Evolutionary conservation across 2,888 invertebrate genomes (phyloP).

Genomic region (Sesamia inferens): DNA sequence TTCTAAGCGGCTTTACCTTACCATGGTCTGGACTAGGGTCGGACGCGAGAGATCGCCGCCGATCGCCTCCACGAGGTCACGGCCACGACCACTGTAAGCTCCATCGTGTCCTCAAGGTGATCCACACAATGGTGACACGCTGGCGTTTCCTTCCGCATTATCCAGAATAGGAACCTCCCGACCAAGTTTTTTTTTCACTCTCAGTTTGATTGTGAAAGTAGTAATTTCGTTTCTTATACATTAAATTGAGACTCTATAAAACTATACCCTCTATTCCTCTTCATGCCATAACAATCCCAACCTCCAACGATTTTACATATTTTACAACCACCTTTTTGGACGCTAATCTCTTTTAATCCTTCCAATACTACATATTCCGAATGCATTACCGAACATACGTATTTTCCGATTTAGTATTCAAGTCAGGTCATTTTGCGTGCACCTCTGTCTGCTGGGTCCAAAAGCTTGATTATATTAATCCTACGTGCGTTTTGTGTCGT

Average conservation of each 20-base stretch:
- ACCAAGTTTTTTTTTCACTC: no score
- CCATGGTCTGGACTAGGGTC: no score
- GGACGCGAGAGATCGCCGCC: no score
- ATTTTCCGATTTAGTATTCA: conserved; percentile 82
- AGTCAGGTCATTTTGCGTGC: conserved; percentile 75
- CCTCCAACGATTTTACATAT: conserved; percentile 41
- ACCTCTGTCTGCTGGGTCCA: conserved; percentile 76
- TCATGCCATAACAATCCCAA: background rate
- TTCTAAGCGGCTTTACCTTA: no score
- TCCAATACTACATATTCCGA: conserved; percentile 56
- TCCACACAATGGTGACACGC: no score
- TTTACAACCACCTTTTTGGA: conserved; percentile 49
- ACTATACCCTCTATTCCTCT: background rate
- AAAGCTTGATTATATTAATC: conserved; percentile 82
- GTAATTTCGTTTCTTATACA: background rate
- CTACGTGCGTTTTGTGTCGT: conserved; percentile 81
- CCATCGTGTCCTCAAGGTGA: no score
- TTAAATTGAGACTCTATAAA: background rate
- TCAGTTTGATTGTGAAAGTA: background rate
- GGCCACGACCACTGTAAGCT: no score
- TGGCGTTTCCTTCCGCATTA: no score
- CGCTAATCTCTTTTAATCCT: conserved; percentile 61
- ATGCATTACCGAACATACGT: conserved; percentile 51
- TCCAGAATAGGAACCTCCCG: no score
- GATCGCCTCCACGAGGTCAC: no score